These are phyloP conservation scores for Psettodes erumei DNA, from an alignment of 2,113 vertebrate species.

Conservation along the genomic window DNA sequence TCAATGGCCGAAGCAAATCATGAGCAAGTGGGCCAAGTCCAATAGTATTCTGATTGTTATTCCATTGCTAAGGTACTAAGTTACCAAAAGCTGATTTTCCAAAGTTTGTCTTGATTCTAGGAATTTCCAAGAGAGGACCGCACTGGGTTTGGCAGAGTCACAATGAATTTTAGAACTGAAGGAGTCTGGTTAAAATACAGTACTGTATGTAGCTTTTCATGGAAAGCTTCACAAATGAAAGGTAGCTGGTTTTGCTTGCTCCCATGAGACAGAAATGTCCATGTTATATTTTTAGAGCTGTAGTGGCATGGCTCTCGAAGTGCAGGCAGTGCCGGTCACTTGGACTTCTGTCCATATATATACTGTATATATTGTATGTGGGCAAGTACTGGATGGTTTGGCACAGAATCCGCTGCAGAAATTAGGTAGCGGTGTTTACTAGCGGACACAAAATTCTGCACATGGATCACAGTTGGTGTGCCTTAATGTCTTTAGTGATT, in stretches of 20 bases:
- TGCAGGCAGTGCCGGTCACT: not conserved
- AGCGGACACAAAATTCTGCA: not conserved
- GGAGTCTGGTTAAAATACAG: not conserved
- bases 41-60: not conserved
- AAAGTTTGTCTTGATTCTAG: conserved; percentile 6
- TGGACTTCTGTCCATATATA: too few relatives aligned
- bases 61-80: not conserved
- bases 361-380: too few relatives aligned
- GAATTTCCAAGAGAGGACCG: not conserved
- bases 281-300: not conserved
- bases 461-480: not conserved
- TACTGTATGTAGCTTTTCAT: not conserved
- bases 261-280: not conserved
- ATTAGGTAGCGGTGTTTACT: too few relatives aligned
- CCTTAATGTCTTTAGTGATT: too few relatives aligned
- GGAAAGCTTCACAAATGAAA: not conserved
- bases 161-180: not conserved
- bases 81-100: conserved; percentile 7
- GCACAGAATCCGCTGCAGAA: too few relatives aligned
- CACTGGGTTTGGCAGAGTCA: not conserved
- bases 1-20: conserved; percentile 5
- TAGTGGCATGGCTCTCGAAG: not conserved
- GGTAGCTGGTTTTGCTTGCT: too few relatives aligned
- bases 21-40: conserved; percentile 10
- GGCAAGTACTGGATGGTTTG: too few relatives aligned